phyloP scores from a whole-genome alignment of 1,140 invertebrate species.

The Harpegnathos saltator region DNA sequence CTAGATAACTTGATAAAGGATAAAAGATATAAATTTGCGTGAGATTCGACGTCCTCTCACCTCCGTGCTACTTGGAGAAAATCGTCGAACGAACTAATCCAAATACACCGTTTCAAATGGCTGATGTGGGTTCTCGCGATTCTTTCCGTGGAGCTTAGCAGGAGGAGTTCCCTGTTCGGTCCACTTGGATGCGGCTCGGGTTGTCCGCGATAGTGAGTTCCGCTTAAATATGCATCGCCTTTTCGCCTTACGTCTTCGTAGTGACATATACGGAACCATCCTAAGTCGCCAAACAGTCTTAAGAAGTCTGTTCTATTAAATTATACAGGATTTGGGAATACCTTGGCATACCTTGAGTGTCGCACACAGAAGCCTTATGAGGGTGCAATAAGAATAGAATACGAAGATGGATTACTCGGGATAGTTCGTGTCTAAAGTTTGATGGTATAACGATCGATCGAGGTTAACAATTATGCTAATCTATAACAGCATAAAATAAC shows the following conservation, averaged over 20 bases:
- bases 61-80: slow-evolving; percentile 78
- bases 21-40: too few relatives aligned
- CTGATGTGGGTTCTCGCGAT: slow-evolving; percentile 59
- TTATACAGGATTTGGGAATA: slow-evolving; percentile 84
- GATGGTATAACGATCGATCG: not conserved
- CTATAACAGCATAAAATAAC: too few relatives aligned
- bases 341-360: slow-evolving; percentile 81
- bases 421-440: not conserved
- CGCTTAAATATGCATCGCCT: slow-evolving; percentile 80
- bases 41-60: slow-evolving; percentile 19
- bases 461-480: not conserved
- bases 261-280: slow-evolving; percentile 78
- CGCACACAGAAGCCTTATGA: slow-evolving; percentile 75
- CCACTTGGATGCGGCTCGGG: slow-evolving; percentile 81
- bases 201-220: slow-evolving; percentile 55
- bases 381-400: slow-evolving; percentile 64
- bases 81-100: slow-evolving; percentile 80
- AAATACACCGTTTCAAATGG: slow-evolving; percentile 62
- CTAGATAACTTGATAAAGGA: too few relatives aligned
- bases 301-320: slow-evolving; percentile 81
- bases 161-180: slow-evolving; percentile 68
- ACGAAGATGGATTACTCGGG: not conserved
- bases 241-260: slow-evolving; percentile 52
- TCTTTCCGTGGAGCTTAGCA: slow-evolving; percentile 70
- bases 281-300: slow-evolving; percentile 84